These are phyloP conservation scores for Drosophila sp. DNA, from an alignment of 1,140 invertebrate genomes.

Conservation along the genomic window DNA sequence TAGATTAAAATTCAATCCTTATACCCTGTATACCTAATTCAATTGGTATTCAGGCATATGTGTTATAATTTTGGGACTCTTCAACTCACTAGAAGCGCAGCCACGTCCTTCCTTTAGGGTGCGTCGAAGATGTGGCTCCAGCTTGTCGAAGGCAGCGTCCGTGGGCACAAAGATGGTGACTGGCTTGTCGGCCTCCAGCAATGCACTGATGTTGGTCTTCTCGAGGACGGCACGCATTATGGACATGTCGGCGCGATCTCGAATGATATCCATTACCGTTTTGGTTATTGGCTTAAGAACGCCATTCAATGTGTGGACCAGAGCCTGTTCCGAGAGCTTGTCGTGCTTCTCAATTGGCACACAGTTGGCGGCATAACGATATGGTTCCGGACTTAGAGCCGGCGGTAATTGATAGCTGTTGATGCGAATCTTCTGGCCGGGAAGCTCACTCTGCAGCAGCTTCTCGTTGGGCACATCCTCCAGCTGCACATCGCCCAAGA, in stretches of 20 bases:
- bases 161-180: constrained; percentile 88
- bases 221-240: constrained; percentile 81
- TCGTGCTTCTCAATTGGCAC: constrained; percentile 85
- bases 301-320: constrained; percentile 88
- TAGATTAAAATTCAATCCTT: too few species aligned
- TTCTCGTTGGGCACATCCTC: constrained; percentile 85
- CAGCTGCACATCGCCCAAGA: constrained; percentile 84
- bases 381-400: constrained; percentile 76
- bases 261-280: constrained; percentile 84
- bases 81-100: constrained; percentile 86
- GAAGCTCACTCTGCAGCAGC: constrained; percentile 84
- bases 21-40: too few species aligned
- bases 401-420: constrained; percentile 86
- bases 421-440: constrained; percentile 86
- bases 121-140: constrained; percentile 84
- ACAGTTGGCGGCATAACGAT: constrained; percentile 86
- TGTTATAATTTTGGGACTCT: too few species aligned
- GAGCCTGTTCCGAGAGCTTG: constrained; percentile 87
- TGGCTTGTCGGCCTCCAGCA: constrained; percentile 86
- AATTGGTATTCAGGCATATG: too few species aligned
- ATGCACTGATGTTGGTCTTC: constrained; percentile 77
- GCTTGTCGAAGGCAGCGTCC: constrained; percentile 87
- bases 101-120: constrained; percentile 85
- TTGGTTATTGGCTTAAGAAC: constrained; percentile 86
- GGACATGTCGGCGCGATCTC: constrained; percentile 82